Evolutionary conservation across 2,888 invertebrate species (phyloP).

Genomic region (Cheilosia urbana): DNA sequence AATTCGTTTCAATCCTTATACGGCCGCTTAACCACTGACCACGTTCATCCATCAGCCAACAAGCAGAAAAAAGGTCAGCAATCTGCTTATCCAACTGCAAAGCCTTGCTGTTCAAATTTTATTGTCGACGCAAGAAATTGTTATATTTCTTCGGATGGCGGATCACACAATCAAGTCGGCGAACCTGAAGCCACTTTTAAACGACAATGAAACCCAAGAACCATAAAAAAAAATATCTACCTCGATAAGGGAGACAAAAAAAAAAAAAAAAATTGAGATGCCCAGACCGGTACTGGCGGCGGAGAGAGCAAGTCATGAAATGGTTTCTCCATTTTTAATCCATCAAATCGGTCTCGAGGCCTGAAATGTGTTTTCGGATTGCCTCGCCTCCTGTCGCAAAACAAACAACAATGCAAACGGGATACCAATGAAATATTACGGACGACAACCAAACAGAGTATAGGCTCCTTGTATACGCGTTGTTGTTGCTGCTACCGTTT

Average conservation of each 20-base stretch:
- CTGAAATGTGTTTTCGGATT: slow-evolving; percentile 21
- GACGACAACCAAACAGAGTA: slow-evolving; percentile 3
- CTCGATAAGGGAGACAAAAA: too few relatives aligned
- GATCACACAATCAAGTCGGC: slow-evolving; percentile 58
- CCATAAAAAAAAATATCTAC: slow-evolving; percentile 37
- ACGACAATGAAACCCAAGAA: background rate
- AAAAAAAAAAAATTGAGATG: background rate
- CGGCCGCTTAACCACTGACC: slow-evolving; percentile 40
- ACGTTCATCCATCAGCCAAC: slow-evolving; percentile 22
- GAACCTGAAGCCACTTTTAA: slow-evolving; percentile 52
- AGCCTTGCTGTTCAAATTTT: slow-evolving; percentile 11
- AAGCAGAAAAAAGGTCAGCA: slow-evolving; percentile 18
- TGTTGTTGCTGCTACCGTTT: background rate
- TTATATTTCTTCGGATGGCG: slow-evolving; percentile 47
- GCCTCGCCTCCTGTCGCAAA: background rate
- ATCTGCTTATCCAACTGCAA: slow-evolving; percentile 11
- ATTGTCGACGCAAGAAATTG: slow-evolving; percentile 58
- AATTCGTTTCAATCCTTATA: slow-evolving; percentile 2
- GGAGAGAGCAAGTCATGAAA: slow-evolving; percentile 42
- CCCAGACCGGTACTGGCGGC: background rate
- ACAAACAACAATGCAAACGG: slow-evolving; percentile 15
- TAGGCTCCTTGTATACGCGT: background rate
- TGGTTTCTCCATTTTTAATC: slow-evolving; percentile 63
- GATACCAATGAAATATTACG: slow-evolving; percentile 42
- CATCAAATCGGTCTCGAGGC: slow-evolving; percentile 65